Base-by-base conservation (phyloP, 2,888 invertebrate species). In the Eilema griseolum region DNA sequence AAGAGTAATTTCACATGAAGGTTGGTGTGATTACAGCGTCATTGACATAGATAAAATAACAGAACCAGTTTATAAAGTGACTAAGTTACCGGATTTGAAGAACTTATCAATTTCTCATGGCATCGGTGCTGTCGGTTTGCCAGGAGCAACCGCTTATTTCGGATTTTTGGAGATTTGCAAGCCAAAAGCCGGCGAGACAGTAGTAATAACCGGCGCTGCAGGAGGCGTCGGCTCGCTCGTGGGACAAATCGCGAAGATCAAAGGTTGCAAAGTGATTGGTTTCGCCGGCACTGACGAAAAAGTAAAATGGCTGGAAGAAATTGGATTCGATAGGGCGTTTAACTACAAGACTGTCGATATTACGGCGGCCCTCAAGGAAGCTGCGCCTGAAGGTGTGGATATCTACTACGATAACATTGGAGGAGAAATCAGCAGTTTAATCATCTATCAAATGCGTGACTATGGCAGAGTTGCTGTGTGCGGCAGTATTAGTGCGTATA, bases 401-500 rank as follows among this genome's bases (percentile, higher is more conserved):
- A 96, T 97, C 83, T 97, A 96, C 85, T 97, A 97, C 86, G 97
- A 97, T 85, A 97, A 97, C 87, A 97, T 97, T 23, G 97, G 97
- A 33, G 97, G 97, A 12, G 96, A 96, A 70, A 93, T 97, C 24
- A 96, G 96, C 61, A 95, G 94, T 64, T 88, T 88, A 1, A 95
- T 97, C 7, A 90, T 97, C 0, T 88, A 89, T 52, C 95, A 96
- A 78, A 97, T 97, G 97, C 96, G 96, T 72, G 69, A 67, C 0
- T 82, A 31, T 72, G 97, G 97, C 0, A 91, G 97, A 68, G 92
- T 97, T 33, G 89, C 97, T 1, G 95, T 96, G 10, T 92, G 92
- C 71, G 93, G 93, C 0, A 85, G 88, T 57, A 93, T 93, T 41
- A 92, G 92, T 61, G 66, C 87, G 0, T 93, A 93, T 74, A 93